Conservation (phyloP, 2,797 vertebrate species). For the Lutjanus argentimaculatus region DNA sequence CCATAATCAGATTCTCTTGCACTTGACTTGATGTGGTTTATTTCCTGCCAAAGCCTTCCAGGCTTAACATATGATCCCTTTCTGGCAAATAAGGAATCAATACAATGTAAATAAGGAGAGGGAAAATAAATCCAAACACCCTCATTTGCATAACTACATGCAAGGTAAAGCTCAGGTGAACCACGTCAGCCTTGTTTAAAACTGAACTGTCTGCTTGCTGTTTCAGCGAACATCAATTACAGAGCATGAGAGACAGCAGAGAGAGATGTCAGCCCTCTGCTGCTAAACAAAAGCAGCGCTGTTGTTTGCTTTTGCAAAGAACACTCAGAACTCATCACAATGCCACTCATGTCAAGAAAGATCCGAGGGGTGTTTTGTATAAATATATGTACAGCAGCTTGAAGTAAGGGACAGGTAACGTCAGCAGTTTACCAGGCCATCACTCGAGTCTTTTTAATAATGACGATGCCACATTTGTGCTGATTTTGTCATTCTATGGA, state of each 20-base stretch:
- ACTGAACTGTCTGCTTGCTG: slow-evolving; percentile 28
- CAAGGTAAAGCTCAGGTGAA: slow-evolving; percentile 35
- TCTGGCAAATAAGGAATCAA: slow-evolving; percentile 70
- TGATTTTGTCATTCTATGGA: not conserved
- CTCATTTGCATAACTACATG: slow-evolving; percentile 56
- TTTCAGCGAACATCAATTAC: slow-evolving; percentile 32
- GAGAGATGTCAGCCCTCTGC: slow-evolving; percentile 30
- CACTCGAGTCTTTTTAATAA: slow-evolving; percentile 24
- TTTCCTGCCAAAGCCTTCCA: slow-evolving; percentile 55
- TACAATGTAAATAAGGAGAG: slow-evolving; percentile 60
- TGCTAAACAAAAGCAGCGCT: slow-evolving; percentile 29
- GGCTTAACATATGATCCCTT: slow-evolving; percentile 62
- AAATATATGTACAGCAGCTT: slow-evolving; percentile 11
- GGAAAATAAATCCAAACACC: slow-evolving; percentile 42
- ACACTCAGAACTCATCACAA: slow-evolving; percentile 24
- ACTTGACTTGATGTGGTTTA: slow-evolving; percentile 58
- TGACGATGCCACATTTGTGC: not conserved
- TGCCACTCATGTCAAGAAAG: slow-evolving; percentile 35
- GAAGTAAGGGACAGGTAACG: not conserved
- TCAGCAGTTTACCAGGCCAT: not conserved
- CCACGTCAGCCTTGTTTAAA: slow-evolving; percentile 36
- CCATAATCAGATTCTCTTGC: slow-evolving; percentile 68
- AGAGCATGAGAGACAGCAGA: slow-evolving; percentile 37
- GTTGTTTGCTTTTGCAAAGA: slow-evolving; percentile 30
- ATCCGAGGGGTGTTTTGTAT: slow-evolving; percentile 27